Percentiles rank a stretch among this genome's conserved stretches.
Evolutionary conservation across 92 coral and sea anemone genomes (phyloP).

Genomic region (Meandrina meandrites): DNA sequence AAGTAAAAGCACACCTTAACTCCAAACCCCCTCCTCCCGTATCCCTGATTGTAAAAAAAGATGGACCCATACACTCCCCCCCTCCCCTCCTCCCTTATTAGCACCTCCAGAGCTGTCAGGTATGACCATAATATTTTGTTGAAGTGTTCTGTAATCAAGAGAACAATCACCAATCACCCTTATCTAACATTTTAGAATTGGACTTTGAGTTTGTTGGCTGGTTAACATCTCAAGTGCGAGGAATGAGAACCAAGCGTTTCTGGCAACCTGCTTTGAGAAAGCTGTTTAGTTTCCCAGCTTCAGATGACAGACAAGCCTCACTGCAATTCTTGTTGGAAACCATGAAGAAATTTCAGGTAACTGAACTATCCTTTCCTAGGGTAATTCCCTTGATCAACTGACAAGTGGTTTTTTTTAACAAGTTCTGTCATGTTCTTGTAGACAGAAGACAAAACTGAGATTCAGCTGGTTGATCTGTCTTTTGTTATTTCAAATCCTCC

Average conservation of each 20-base stretch:
- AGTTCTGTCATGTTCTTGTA: conserved; percentile 24
- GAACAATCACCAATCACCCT: neutral
- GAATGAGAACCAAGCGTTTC: conserved; percentile 66
- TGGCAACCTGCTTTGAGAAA: conserved; percentile 80
- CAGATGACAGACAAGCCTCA: conserved; percentile 50
- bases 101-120: too few relatives aligned
- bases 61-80: neutral
- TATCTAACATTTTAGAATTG: conserved; percentile 49
- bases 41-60: too few relatives aligned
- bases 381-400: neutral
- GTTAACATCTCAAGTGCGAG: conserved; percentile 52
- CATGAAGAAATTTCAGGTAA: conserved; percentile 75
- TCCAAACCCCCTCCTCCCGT: too few relatives aligned
- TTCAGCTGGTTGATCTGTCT: conserved; percentile 78
- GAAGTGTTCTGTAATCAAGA: neutral
- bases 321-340: conserved; percentile 65
- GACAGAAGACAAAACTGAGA: conserved; percentile 70
- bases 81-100: neutral
- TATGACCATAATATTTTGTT: too few relatives aligned
- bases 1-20: too few relatives aligned
- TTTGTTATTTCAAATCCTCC: conserved; percentile 70
- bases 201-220: conserved; percentile 73
- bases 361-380: neutral
- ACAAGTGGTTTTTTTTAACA: neutral
- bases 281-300: conserved; percentile 57